These are phyloP conservation scores for Aproaerema taeniolella DNA, from an alignment of 2,888 invertebrate species.

Conservation along the genomic window DNA sequence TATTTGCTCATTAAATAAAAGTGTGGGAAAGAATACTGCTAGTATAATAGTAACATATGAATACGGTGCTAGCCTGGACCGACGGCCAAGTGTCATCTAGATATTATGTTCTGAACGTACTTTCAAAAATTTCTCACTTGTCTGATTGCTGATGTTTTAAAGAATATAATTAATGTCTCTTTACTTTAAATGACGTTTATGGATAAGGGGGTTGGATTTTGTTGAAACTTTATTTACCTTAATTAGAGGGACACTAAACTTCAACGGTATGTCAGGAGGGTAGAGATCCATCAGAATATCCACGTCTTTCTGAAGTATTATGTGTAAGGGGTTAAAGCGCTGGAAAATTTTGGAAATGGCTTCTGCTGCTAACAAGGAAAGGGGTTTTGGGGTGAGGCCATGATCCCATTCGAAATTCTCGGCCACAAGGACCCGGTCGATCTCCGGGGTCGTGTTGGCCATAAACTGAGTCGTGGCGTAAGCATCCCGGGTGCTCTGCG, in stretches of 20 bases:
- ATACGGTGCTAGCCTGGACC: too few relatives aligned
- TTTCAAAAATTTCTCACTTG: too few relatives aligned
- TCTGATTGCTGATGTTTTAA: neutral
- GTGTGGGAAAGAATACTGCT: too few relatives aligned
- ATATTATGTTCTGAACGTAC: too few relatives aligned
- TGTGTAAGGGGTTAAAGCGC: slow-evolving; percentile 69
- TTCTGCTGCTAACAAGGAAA: too few relatives aligned
- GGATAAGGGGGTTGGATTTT: too few relatives aligned
- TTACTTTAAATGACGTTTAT: neutral
- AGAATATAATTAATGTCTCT: neutral
- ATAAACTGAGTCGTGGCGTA: slow-evolving; percentile 46
- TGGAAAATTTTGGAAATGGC: slow-evolving; percentile 64
- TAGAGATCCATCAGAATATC: slow-evolving; percentile 79
- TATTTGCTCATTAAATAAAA: too few relatives aligned
- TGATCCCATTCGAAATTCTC: slow-evolving; percentile 69
- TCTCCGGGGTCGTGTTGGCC: slow-evolving; percentile 41
- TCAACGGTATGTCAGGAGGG: slow-evolving; percentile 77
- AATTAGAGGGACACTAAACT: slow-evolving; percentile 71
- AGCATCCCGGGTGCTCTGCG: slow-evolving; percentile 42
- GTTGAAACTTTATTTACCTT: slow-evolving; percentile 46
- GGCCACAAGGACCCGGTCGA: slow-evolving; percentile 46
- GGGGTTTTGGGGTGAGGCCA: slow-evolving; percentile 54
- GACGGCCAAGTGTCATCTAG: too few relatives aligned
- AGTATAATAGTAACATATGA: too few relatives aligned
- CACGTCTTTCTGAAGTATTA: slow-evolving; percentile 75